phyloP scores from a whole-genome alignment of 92 coral and sea anemone genomes.

The Zoanthus solanderi region DNA sequence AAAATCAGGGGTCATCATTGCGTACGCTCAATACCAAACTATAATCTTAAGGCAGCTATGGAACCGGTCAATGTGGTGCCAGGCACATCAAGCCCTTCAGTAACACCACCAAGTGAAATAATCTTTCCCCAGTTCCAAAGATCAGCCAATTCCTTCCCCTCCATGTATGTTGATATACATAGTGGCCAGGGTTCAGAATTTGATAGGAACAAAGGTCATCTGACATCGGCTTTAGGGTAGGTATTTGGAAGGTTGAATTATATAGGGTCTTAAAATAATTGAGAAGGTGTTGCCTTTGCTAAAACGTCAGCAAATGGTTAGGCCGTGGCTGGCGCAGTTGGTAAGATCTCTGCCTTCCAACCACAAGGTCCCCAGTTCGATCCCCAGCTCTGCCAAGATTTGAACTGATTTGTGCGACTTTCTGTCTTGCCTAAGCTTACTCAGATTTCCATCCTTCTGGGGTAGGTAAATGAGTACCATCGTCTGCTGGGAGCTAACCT shows the following conservation, averaged over 20 bases:
- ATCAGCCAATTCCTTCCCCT: constrained; percentile 30
- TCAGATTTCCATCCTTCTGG: too few relatives aligned
- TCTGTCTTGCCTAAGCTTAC: too few relatives aligned
- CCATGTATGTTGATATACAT: constrained; percentile 61
- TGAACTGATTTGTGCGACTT: too few relatives aligned
- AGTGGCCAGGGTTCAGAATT: constrained; percentile 56
- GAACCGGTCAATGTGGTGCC: constrained; percentile 92
- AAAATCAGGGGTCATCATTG: constrained; percentile 76
- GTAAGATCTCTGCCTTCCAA: too few relatives aligned
- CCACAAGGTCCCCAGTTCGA: too few relatives aligned
- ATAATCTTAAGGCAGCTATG: constrained; percentile 77
- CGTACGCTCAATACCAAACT: constrained; percentile 84
- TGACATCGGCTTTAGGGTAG: constrained; percentile 57
- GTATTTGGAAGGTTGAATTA: background rate
- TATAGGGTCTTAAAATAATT: too few relatives aligned
- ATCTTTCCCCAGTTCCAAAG: constrained; percentile 37
- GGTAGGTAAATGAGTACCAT: too few relatives aligned
- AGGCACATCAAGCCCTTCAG: constrained; percentile 68
- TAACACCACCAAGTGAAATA: constrained; percentile 56
- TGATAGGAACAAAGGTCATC: constrained; percentile 9
- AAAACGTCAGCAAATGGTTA: too few relatives aligned
- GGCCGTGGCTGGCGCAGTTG: too few relatives aligned
- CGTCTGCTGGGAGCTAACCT: too few relatives aligned
- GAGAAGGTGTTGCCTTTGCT: too few relatives aligned
- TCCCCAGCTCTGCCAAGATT: too few relatives aligned